Base-by-base conservation (phyloP, 2,888 invertebrate genomes). In the Tiphia femorata region DNA sequence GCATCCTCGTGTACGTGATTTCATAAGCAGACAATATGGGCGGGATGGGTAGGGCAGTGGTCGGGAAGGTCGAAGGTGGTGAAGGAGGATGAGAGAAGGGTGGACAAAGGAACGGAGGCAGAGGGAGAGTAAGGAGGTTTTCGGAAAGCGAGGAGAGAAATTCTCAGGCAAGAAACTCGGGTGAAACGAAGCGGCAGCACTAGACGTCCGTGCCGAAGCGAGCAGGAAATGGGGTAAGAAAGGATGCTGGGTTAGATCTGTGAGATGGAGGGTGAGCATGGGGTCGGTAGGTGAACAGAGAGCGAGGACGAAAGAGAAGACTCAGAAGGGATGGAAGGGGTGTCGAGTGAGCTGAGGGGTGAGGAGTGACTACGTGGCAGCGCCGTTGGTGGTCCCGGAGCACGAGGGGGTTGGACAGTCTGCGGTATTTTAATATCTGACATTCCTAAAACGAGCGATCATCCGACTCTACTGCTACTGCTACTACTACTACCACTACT, bases 401-500 rank as follows among this genome's bases (percentile, higher is more conserved):
- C 70, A 67, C 70, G 71, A 49, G 60, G 63, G 62, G 19, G 67
- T 68, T 72, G 52, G 68, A 74, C 79, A 76, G 78, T 74, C 79
- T 78, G 73, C 72, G 81, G 81, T 80, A 82, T 82, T 82, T 82
- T 82, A 82, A 82, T 82, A 82, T 82, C 81, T 77, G 72, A 70
- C 82, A 82, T 82, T 82, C 82, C 77, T 76, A 70, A 70, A 80
- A 78, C 76, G 78, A 74, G 72, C 77, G 77, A 78, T 79, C 75
- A 75, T 77, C 73, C 66, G 67, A 70, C 71, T 66, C 59, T 44
- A 64, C 67, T 59, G 58, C 65, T 57, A 61, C 72, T 48, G 55
- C n/a, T n/a, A n/a, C n/a, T n/a, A n/a, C n/a, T 61, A 54, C 49
- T 49, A 63, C 59, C n/a, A n/a, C n/a, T n/a, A n/a, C n/a, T n/a